phyloP scores from a whole-genome alignment of 1,140 invertebrate genomes.

The Gonatopus flavifemur region DNA sequence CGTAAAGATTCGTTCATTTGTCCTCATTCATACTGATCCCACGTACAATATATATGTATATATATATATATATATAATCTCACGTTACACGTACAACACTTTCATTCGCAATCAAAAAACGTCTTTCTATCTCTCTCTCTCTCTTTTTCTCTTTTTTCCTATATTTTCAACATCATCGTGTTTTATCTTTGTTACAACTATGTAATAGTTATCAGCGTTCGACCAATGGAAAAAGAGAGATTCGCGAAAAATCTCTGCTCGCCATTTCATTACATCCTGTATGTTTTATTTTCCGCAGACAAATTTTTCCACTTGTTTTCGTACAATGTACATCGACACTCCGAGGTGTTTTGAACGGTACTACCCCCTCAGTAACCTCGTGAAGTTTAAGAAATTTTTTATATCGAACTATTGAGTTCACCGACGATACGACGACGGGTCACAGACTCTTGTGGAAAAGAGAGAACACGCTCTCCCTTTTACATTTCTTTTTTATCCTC shows the following conservation, averaged over 20 bases:
- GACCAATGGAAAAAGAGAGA: constrained; percentile 39
- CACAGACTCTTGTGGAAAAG: too few species aligned
- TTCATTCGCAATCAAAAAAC: too few species aligned
- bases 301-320: too few species aligned
- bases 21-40: constrained; percentile 17
- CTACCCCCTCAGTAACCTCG: constrained; percentile 4
- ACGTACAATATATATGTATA: constrained; percentile 14
- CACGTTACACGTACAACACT: too few species aligned
- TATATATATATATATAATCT: too few species aligned
- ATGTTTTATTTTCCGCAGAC: constrained; percentile 17
- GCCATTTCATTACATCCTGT: constrained; percentile 20
- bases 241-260: constrained; percentile 23
- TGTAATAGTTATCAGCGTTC: constrained; percentile 36
- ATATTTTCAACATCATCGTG: constrained; percentile 2
- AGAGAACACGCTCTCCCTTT: too few species aligned
- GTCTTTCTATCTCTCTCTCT: constrained; percentile 6
- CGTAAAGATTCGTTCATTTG: constrained; percentile 20
- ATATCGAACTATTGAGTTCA: constrained; percentile 38
- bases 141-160: neutral
- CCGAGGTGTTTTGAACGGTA: constrained; percentile 22
- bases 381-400: constrained; percentile 25
- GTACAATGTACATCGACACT: too few species aligned
- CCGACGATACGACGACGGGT: constrained; percentile 25
- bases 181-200: constrained; percentile 27
- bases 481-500: too few species aligned